phyloP scores from a whole-genome alignment of 2,113 vertebrate genomes.

The Prunella fulvescens region DNA sequence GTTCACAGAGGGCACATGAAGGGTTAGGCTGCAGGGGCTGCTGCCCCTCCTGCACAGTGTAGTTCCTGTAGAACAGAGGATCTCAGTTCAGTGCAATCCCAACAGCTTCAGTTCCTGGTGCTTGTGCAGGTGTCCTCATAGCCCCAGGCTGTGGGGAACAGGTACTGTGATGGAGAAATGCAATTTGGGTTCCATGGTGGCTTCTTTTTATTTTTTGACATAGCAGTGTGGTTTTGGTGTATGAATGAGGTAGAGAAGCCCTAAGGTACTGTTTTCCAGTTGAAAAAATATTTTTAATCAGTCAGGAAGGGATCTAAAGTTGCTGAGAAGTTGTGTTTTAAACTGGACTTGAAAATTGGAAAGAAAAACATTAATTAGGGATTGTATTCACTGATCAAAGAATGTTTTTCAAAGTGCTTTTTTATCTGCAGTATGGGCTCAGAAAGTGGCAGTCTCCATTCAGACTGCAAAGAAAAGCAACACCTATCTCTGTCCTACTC shows the following conservation, averaged over 20 bases:
- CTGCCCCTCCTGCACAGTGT: not conserved
- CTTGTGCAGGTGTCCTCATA: not conserved
- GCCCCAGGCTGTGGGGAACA: not conserved
- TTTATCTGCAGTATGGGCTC: not conserved
- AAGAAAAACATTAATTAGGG: not conserved
- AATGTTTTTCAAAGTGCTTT: not conserved
- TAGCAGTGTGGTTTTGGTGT: not conserved
- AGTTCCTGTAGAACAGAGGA: accelerated
- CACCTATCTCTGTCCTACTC: not conserved
- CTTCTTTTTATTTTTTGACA: not conserved
- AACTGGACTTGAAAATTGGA: not conserved
- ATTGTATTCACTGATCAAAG: not conserved
- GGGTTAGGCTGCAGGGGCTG: not conserved
- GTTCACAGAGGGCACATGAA: not conserved
- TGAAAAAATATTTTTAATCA: not conserved
- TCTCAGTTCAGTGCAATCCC: not conserved
- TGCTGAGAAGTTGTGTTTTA: not conserved
- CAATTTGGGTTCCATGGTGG: accelerated
- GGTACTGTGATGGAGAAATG: not conserved
- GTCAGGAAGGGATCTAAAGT: not conserved
- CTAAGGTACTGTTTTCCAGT: not conserved
- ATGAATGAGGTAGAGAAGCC: not conserved
- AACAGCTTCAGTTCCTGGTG: not conserved
- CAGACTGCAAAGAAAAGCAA: not conserved
- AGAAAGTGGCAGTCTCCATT: not conserved